Evolutionary conservation across 30 jellyfish, hydroid and myxozoan species (phyloP).

Genomic region (Chrysaora quinquecirrha): DNA sequence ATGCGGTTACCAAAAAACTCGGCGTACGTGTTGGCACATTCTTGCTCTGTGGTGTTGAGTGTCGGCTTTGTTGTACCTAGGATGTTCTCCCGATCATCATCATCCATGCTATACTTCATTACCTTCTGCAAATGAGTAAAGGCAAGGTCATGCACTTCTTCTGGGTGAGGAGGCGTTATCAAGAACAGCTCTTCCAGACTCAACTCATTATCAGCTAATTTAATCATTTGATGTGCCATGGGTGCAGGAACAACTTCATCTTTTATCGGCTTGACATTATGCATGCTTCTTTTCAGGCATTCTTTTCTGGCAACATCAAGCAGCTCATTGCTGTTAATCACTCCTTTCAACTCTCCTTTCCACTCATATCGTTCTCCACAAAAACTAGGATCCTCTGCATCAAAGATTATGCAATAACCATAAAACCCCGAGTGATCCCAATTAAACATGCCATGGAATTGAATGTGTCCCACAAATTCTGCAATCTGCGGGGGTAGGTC

Average conservation of each 20-base stretch:
- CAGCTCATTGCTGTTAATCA: background rate
- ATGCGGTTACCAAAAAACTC: conserved; percentile 1
- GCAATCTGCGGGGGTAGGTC: background rate
- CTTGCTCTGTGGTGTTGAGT: background rate
- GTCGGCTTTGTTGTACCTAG: background rate
- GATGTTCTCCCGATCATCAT: background rate
- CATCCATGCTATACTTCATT: conserved; percentile 3
- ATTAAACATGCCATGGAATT: background rate
- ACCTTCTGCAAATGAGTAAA: background rate
- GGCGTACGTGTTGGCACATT: background rate
- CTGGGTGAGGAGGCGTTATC: background rate
- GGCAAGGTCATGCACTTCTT: background rate
- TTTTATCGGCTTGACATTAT: background rate
- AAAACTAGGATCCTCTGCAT: background rate
- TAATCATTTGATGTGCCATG: background rate
- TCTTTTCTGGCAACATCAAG: background rate
- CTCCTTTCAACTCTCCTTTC: background rate
- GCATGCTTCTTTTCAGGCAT: background rate
- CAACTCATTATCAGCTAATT: background rate
- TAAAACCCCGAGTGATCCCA: background rate
- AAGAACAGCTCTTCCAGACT: background rate
- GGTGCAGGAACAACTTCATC: background rate
- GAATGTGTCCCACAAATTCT: background rate
- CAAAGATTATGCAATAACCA: background rate
- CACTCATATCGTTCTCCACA: background rate